phyloP scores from a whole-genome alignment of 2,113 vertebrate genomes.

The Octodon degus region DNA sequence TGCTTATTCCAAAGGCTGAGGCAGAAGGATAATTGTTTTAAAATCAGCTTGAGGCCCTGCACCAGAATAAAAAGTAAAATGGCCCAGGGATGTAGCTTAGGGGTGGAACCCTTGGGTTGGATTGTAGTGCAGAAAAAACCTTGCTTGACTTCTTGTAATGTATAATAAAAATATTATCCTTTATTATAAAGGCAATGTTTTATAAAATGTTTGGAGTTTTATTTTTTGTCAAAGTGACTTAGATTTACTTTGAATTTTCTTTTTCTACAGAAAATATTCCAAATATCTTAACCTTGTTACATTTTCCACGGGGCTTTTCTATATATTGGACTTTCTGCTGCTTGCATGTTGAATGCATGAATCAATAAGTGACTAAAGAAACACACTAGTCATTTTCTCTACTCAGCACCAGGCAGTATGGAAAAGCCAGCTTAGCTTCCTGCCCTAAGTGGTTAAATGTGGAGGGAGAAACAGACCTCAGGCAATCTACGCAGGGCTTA shows the following conservation, averaged over 20 bases:
- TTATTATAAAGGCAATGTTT: neutral
- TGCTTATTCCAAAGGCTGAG: neutral
- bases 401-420: no score
- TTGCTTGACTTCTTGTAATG: neutral
- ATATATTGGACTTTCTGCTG: neutral
- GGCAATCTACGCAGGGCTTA: neutral
- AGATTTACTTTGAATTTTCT: neutral
- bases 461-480: neutral
- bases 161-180: neutral
- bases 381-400: neutral
- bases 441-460: neutral
- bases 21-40: neutral
- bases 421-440: neutral
- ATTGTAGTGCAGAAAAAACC: neutral
- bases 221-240: neutral
- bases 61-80: neutral
- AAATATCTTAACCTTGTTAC: neutral
- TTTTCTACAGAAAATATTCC: conserved; percentile 18
- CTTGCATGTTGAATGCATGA: neutral
- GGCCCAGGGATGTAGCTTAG: neutral
- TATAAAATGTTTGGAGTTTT: neutral
- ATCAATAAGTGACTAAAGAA: neutral
- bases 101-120: neutral
- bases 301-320: neutral
- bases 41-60: neutral